Conservation (phyloP, 2,113 vertebrate genomes). For the Chloropsis cyanopogon region DNA sequence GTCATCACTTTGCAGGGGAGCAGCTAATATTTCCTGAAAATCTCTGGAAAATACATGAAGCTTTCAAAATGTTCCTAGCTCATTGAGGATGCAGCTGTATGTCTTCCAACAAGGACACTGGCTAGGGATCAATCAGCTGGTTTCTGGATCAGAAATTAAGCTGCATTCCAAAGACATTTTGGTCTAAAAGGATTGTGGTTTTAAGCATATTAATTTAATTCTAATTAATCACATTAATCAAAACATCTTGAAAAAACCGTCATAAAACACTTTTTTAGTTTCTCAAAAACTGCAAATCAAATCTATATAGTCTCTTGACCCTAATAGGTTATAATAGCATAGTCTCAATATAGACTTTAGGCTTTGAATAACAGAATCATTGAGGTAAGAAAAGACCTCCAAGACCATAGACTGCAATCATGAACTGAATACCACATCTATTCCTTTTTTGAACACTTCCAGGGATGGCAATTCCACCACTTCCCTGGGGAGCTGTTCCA, state of each 20-base stretch:
- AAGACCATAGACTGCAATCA: not conserved
- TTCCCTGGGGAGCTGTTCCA: not conserved
- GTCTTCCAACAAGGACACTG: not conserved
- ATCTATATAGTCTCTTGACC: not conserved
- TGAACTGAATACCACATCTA: not conserved
- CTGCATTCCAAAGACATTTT: not conserved
- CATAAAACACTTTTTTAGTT: not conserved
- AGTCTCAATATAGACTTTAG: not conserved
- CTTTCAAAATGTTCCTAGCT: not conserved
- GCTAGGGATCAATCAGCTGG: not conserved
- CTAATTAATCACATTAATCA: constrained; percentile 40
- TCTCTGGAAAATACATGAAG: not conserved
- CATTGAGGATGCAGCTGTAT: not conserved
- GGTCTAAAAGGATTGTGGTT: not conserved
- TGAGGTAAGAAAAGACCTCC: not conserved
- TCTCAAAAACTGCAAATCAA: not conserved
- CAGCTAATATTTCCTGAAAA: not conserved
- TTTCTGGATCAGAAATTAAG: not conserved
- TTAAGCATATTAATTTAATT: constrained; percentile 7
- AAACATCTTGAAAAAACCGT: not conserved
- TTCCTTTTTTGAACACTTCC: not conserved
- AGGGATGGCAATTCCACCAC: not conserved
- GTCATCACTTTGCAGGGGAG: not conserved
- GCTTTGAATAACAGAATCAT: not conserved
- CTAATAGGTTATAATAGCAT: not conserved